These are phyloP conservation scores for Apodemia duryi DNA, from an alignment of 2,888 invertebrate species.

Conservation along the genomic window DNA sequence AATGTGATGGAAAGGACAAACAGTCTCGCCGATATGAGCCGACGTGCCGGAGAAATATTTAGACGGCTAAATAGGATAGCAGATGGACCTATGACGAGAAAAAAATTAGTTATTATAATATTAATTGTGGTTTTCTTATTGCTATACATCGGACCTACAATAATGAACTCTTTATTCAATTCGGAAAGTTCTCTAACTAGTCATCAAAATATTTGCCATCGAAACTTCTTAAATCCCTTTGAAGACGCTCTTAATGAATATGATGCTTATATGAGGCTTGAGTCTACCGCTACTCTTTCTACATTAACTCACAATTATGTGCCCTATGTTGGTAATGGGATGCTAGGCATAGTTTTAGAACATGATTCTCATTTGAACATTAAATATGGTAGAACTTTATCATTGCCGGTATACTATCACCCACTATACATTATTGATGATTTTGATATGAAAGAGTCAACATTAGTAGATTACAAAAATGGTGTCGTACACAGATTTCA, in stretches of 20 bases:
- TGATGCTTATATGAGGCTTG: constrained; percentile 82
- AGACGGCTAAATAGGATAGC: constrained; percentile 66
- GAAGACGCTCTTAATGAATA: constrained; percentile 80
- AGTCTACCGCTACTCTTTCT: constrained; percentile 70
- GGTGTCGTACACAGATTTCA: constrained; percentile 84
- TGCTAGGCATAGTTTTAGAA: constrained; percentile 82
- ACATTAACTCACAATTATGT: constrained; percentile 80
- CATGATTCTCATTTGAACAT: constrained; percentile 83
- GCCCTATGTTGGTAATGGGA: constrained; percentile 88
- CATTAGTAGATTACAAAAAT: constrained; percentile 83
- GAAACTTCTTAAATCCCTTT: constrained; percentile 81
- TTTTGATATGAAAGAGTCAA: constrained; percentile 81
- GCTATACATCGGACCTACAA: constrained; percentile 82
- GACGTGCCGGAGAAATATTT: constrained; percentile 64
- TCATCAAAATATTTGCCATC: constrained; percentile 82
- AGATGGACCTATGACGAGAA: constrained; percentile 71
- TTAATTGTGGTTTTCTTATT: constrained; percentile 79
- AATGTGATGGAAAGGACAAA: constrained; percentile 62
- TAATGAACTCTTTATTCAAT: constrained; percentile 81
- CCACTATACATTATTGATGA: constrained; percentile 81
- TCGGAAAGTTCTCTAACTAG: constrained; percentile 61
- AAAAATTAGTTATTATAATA: constrained; percentile 68
- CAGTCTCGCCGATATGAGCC: constrained; percentile 59
- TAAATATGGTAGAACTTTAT: constrained; percentile 82
- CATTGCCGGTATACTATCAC: constrained; percentile 82